Conservation (phyloP, 2,797 vertebrate species). For the Xenops minutus region DNA sequence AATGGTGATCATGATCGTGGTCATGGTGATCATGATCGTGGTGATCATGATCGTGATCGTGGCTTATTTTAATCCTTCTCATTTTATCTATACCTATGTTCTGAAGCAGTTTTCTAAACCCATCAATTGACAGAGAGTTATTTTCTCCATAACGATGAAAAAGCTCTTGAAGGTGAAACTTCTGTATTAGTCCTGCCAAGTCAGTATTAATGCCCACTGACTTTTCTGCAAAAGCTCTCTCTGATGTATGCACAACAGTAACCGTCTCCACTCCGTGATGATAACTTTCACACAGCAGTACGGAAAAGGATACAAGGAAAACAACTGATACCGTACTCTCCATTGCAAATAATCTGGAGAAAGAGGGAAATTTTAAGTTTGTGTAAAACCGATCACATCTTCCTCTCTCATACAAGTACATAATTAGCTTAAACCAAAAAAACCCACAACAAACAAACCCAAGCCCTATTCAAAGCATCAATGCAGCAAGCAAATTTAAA, state of each 20-base stretch:
- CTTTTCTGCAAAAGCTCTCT: slow-evolving; percentile 68
- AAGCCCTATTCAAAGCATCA: not conserved
- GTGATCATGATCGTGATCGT: slow-evolving; percentile 43
- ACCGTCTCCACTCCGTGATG: slow-evolving; percentile 50
- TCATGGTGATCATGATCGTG: not conserved
- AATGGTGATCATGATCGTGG: slow-evolving; percentile 1
- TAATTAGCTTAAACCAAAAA: not conserved
- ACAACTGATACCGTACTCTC: slow-evolving; percentile 1
- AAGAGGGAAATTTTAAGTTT: not conserved
- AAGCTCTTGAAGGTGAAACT: slow-evolving; percentile 85
- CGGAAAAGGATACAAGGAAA: slow-evolving; percentile 46
- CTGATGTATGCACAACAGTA: slow-evolving; percentile 62
- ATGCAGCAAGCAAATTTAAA: not conserved
- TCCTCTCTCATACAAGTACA: fast-evolving
- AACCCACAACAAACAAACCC: not conserved
- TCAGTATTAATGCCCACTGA: slow-evolving; percentile 73
- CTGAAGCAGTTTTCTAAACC: slow-evolving; percentile 84
- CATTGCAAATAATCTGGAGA: slow-evolving; percentile 49
- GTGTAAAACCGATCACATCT: fast-evolving
- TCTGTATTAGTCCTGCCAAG: slow-evolving; percentile 78
- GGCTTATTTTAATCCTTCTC: slow-evolving; percentile 75
- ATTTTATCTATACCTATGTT: slow-evolving; percentile 86
- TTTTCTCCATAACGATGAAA: slow-evolving; percentile 93
- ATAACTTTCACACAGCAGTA: slow-evolving; percentile 53
- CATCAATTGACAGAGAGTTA: slow-evolving; percentile 86